phyloP scores from a whole-genome alignment of 2,113 vertebrate species.

The Chelonoidis abingdonii region DNA sequence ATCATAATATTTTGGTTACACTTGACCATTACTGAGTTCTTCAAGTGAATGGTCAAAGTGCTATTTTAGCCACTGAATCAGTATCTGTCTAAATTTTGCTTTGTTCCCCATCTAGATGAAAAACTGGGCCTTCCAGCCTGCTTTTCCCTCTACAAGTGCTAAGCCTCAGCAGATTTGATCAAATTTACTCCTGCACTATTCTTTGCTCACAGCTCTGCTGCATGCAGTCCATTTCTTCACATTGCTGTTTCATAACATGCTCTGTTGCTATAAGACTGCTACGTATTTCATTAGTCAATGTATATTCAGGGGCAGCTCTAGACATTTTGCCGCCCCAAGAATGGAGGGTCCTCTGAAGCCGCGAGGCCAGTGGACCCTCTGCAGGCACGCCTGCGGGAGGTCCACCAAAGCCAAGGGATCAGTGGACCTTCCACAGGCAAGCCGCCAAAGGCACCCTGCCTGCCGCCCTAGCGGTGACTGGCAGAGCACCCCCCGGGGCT shows the following conservation, averaged over 20 bases:
- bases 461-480: too few species aligned
- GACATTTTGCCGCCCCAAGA: too few species aligned
- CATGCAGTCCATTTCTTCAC: background rate
- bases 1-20: constrained; percentile 40
- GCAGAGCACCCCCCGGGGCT: too few species aligned
- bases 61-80: constrained; percentile 9
- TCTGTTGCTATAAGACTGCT: background rate
- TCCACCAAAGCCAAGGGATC: too few species aligned
- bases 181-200: background rate
- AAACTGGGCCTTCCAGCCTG: background rate
- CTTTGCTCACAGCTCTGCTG: background rate
- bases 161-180: background rate
- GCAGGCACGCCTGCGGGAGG: too few species aligned
- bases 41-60: constrained; percentile 6
- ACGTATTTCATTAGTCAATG: background rate
- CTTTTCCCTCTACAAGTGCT: constrained; percentile 29
- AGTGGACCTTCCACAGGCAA: too few species aligned
- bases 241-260: background rate
- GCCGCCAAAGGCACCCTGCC: too few species aligned
- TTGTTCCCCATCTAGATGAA: constrained; percentile 37
- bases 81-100: constrained; percentile 42
- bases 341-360: too few species aligned
- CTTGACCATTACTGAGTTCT: background rate
- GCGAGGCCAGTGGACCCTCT: too few species aligned
- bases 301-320: background rate